A percentile compares a stretch with the other conserved stretches of the same genome.
Evolutionary conservation across 2,797 vertebrate species (phyloP).

Genomic region (Cossypha niveicapilla): DNA sequence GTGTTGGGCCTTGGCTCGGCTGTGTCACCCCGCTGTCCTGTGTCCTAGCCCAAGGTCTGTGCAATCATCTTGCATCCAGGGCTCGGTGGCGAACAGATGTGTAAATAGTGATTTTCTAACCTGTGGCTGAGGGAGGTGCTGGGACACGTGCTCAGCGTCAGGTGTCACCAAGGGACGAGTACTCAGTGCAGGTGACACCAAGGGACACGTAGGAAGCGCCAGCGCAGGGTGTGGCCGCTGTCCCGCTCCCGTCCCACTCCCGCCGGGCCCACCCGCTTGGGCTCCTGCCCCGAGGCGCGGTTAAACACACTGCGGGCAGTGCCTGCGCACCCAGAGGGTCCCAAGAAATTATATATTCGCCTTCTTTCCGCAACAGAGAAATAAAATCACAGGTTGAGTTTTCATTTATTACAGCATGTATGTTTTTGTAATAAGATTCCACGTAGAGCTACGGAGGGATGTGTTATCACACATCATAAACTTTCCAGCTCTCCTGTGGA

Average conservation of each 20-base stretch:
- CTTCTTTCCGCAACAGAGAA: neutral
- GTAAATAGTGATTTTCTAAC: neutral
- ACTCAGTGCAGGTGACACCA: neutral
- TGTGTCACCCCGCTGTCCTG: accelerated
- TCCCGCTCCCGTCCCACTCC: neutral
- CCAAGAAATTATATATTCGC: neutral
- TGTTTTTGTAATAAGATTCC: neutral
- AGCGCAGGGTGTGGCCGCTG: neutral
- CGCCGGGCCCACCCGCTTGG: neutral
- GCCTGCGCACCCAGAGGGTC: accelerated
- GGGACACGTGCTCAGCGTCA: accelerated
- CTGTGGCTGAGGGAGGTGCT: neutral
- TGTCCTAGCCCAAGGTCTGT: neutral
- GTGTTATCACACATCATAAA: neutral
- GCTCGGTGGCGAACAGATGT: neutral
- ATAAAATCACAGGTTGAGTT: neutral
- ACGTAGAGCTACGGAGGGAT: accelerated
- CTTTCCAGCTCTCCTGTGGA: neutral
- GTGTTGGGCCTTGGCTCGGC: neutral
- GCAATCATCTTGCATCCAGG: accelerated
- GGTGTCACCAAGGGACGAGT: neutral
- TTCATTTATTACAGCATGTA: neutral
- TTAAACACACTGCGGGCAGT: accelerated
- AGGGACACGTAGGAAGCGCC: accelerated
- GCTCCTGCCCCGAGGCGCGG: neutral